These are phyloP conservation scores for Hydrophis major DNA, from an alignment of 2,797 vertebrate species.

Conservation along the genomic window DNA sequence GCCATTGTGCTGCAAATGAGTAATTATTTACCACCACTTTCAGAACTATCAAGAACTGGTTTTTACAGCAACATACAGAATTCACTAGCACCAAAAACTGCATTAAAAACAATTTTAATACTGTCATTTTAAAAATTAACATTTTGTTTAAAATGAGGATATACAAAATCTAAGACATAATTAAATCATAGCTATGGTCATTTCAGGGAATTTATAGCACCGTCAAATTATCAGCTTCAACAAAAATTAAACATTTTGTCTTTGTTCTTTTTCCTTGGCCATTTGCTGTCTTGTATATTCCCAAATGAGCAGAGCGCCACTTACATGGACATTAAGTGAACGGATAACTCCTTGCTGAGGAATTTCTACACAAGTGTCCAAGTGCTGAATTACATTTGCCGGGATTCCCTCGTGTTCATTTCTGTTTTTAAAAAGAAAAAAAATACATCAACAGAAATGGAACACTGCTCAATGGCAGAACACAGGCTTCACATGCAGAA, in stretches of 20 bases:
- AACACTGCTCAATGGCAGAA: background rate
- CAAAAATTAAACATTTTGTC: constrained; percentile 8
- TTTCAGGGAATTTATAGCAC: constrained; percentile 42
- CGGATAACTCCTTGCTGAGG: constrained; percentile 92
- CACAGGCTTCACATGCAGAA: background rate
- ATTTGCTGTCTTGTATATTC: constrained; percentile 91
- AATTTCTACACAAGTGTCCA: constrained; percentile 96
- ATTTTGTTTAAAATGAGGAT: constrained; percentile 38
- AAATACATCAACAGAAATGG: background rate
- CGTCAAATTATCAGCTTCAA: background rate
- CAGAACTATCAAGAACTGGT: background rate
- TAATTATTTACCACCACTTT: background rate
- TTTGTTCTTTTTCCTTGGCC: constrained; percentile 27
- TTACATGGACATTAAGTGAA: constrained; percentile 95
- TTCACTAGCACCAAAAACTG: background rate
- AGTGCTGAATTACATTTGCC: constrained; percentile 87
- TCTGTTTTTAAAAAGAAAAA: constrained; percentile 59
- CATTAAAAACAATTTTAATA: constrained; percentile 49
- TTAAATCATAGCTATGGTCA: constrained; percentile 36
- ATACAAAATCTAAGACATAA: constrained; percentile 40
- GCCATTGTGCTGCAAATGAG: background rate
- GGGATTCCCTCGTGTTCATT: constrained; percentile 96
- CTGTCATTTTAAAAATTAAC: constrained; percentile 67
- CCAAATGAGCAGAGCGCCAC: constrained; percentile 95
- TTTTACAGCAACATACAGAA: background rate